phyloP scores from a whole-genome alignment of 2,888 invertebrate genomes.

The Andrena fulva region DNA sequence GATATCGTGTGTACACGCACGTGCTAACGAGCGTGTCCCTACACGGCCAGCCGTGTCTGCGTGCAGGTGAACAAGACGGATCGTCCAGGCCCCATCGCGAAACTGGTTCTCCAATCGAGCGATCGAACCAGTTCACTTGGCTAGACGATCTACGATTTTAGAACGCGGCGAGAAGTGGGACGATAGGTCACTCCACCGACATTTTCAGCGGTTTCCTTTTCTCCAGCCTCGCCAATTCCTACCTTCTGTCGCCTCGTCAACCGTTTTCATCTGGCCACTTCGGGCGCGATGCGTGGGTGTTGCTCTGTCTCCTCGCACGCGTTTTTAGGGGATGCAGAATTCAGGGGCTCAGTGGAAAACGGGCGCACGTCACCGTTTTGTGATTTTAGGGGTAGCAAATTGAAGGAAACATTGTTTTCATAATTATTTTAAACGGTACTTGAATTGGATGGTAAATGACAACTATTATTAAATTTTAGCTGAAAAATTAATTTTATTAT shows the following conservation, averaged over 20 bases:
- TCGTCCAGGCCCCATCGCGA: constrained; percentile 47
- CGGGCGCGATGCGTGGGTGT: not conserved
- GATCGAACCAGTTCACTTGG: constrained; percentile 71
- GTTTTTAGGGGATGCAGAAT: not conserved
- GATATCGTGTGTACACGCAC: constrained; percentile 63
- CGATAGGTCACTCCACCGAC: constrained; percentile 56
- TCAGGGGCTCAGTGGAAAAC: no score
- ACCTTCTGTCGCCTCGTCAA: not conserved
- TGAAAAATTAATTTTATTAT: no score
- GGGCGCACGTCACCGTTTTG: no score
- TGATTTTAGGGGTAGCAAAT: no score
- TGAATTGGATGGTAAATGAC: no score
- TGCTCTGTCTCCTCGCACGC: no score
- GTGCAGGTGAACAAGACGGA: constrained; percentile 65
- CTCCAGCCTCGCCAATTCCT: not conserved
- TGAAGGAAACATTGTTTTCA: no score
- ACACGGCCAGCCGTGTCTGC: constrained; percentile 31
- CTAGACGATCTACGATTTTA: constrained; percentile 58
- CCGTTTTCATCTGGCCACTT: no score
- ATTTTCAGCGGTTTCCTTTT: constrained; percentile 47
- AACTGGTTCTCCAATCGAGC: constrained; percentile 69
- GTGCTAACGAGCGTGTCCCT: constrained; percentile 54
- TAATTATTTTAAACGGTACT: no score
- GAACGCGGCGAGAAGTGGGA: constrained; percentile 56
- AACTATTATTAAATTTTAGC: no score